Evolutionary conservation across 2,797 vertebrate species (phyloP).

Genomic region (Gobio occitaniae): DNA sequence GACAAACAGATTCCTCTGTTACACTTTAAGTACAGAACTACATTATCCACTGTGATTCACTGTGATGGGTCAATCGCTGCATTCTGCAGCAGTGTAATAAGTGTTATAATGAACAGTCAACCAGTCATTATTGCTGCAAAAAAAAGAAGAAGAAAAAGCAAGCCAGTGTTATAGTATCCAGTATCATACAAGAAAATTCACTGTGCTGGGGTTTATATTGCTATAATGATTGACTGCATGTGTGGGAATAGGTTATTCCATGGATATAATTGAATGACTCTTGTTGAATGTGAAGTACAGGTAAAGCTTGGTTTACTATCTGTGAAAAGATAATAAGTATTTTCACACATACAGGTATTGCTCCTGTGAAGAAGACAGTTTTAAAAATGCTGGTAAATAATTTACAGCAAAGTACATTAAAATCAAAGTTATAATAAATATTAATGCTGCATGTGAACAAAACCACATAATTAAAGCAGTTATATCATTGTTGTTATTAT

Average conservation of each 20-base stretch:
- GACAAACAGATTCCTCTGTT: neutral
- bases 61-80: neutral
- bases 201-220: neutral
- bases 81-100: neutral
- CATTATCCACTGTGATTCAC: neutral
- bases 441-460: neutral
- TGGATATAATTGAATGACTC: neutral
- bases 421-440: neutral
- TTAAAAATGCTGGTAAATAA: neutral
- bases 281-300: neutral
- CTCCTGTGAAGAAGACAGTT: neutral
- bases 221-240: neutral
- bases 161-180: no score
- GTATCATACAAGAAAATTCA: neutral
- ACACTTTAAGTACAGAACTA: neutral
- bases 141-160: no score
- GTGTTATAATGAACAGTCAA: neutral
- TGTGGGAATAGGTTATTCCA: neutral
- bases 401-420: neutral
- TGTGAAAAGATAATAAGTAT: neutral
- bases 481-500: no score
- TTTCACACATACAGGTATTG: conserved; percentile 8
- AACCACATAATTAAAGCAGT: neutral
- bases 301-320: neutral
- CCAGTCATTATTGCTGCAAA: neutral